Evolutionary conservation across 2,888 invertebrate genomes (phyloP).

Genomic region (Himalopsyche japonica): DNA sequence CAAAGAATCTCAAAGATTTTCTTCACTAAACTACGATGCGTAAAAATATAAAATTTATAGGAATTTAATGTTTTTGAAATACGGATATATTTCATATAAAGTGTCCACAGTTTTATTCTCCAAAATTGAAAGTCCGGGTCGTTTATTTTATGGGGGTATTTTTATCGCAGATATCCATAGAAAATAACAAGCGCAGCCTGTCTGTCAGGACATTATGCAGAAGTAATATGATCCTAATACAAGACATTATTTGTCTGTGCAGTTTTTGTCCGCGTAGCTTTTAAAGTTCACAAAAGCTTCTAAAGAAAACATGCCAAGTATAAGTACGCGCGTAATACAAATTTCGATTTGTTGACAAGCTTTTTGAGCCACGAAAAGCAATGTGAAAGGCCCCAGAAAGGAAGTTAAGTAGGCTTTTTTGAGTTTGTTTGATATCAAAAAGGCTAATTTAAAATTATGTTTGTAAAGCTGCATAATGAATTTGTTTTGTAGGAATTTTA

Average conservation of each 20-base stretch:
- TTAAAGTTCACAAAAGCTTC: slow-evolving; percentile 8
- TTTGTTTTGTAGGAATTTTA: neutral
- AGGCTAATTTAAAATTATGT: neutral
- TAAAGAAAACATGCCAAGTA: neutral
- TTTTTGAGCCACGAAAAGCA: slow-evolving; percentile 17
- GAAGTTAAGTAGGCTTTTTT: slow-evolving; percentile 19
- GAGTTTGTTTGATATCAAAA: neutral
- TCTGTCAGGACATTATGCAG: slow-evolving; percentile 23
- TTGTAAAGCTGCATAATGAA: neutral
- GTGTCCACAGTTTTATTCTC: neutral
- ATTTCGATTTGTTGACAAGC: slow-evolving; percentile 31
- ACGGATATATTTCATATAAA: too few relatives aligned
- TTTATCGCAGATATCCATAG: slow-evolving; percentile 2
- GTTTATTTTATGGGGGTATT: slow-evolving; percentile 19
- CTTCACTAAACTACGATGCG: too few relatives aligned
- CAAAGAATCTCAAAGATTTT: too few relatives aligned
- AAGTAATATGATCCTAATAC: slow-evolving; percentile 28
- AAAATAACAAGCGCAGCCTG: slow-evolving; percentile 1
- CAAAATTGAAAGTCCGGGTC: neutral
- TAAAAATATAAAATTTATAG: too few relatives aligned
- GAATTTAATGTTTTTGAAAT: too few relatives aligned
- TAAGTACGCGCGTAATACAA: neutral
- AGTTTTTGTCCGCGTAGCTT: slow-evolving; percentile 25
- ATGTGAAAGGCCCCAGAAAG: slow-evolving; percentile 6
- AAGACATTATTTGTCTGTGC: slow-evolving; percentile 20